phyloP scores from a whole-genome alignment of 2,888 invertebrate species.

The Lasioglossum figueresi region DNA sequence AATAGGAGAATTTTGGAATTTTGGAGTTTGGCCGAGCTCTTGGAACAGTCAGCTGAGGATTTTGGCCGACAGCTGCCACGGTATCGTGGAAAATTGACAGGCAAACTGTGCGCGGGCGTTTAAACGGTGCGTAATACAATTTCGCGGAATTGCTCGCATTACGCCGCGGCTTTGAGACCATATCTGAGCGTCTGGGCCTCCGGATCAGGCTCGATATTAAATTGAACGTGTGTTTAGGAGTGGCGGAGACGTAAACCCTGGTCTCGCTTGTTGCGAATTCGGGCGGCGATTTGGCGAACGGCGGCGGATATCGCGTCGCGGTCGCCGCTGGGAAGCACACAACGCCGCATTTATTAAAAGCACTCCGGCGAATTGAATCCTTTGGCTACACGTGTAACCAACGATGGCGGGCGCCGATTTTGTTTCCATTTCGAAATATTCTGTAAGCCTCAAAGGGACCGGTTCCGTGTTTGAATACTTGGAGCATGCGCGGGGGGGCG shows the following conservation, averaged over 20 bases:
- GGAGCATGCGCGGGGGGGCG: no score
- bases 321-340: neutral
- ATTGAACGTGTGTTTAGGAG: conserved; percentile 51
- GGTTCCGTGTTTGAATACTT: neutral
- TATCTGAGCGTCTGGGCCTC: conserved; percentile 20
- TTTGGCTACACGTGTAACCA: neutral
- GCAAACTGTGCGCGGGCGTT: conserved; percentile 6
- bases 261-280: conserved; percentile 14
- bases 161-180: conserved; percentile 33
- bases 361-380: neutral
- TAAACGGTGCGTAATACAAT: conserved; percentile 44
- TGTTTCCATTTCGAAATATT: neutral
- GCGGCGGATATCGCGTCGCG: conserved; percentile 32
- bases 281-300: conserved; percentile 7
- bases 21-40: neutral
- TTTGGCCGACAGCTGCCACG: neutral
- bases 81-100: conserved; percentile 2
- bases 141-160: conserved; percentile 45
- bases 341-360: conserved; percentile 22
- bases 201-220: conserved; percentile 54
- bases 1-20: neutral
- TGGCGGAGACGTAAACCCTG: conserved; percentile 47
- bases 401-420: neutral
- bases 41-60: neutral
- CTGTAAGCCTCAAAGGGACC: neutral